These are phyloP conservation scores for Brachionus koreanus DNA, from an alignment of 1,140 invertebrate genomes.

Conservation along the genomic window DNA sequence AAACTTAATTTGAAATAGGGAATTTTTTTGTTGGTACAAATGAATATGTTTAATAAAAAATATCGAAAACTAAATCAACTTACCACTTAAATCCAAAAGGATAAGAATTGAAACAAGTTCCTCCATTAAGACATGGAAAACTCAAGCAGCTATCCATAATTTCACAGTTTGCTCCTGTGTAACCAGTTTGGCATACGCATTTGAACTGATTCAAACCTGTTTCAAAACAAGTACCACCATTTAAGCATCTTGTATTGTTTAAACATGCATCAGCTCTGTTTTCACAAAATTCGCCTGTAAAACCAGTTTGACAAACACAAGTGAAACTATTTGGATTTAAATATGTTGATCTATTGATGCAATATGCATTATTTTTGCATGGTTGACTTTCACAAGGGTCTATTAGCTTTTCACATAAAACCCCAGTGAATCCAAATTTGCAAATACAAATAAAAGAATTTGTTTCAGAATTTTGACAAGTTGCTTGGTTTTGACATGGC, in stretches of 20 bases:
- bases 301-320: slow-evolving; percentile 52
- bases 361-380: slow-evolving; percentile 66
- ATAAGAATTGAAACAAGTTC: not conserved
- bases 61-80: not conserved
- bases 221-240: slow-evolving; percentile 38
- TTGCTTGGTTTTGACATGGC: slow-evolving; percentile 88
- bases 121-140: slow-evolving; percentile 37
- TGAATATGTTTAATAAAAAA: too few species aligned
- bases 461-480: slow-evolving; percentile 62
- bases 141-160: slow-evolving; percentile 26
- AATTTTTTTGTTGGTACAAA: too few species aligned
- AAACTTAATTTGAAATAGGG: too few species aligned
- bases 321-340: not conserved
- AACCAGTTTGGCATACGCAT: slow-evolving; percentile 36
- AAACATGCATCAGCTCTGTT: slow-evolving; percentile 71
- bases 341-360: slow-evolving; percentile 49
- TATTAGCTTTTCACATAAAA: slow-evolving; percentile 77
- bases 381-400: slow-evolving; percentile 67
- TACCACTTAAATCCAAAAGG: slow-evolving; percentile 19
- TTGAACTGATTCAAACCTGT: not conserved
- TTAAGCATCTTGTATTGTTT: slow-evolving; percentile 14
- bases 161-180: slow-evolving; percentile 24
- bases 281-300: slow-evolving; percentile 81
- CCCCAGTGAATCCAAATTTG: slow-evolving; percentile 42
- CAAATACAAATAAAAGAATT: slow-evolving; percentile 46